Percentiles rank a stretch among this genome's conserved stretches.
Evolutionary conservation across 2,888 invertebrate genomes (phyloP).

Genomic region (Acronicta aceris): DNA sequence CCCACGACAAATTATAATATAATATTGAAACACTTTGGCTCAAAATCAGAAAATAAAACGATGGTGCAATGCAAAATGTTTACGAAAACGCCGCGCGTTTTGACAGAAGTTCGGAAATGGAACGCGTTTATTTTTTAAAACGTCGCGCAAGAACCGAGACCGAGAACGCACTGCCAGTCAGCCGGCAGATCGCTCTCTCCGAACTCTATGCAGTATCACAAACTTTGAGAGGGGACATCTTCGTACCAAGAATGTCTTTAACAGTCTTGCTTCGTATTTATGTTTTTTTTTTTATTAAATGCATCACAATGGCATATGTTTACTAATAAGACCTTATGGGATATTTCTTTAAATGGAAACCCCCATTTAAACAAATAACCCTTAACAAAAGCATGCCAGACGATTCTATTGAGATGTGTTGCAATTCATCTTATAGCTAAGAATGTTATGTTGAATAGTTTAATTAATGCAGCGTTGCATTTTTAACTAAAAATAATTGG

Average conservation of each 20-base stretch:
- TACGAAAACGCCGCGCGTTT: slow-evolving; percentile 68
- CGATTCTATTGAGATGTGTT: background rate
- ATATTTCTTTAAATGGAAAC: background rate
- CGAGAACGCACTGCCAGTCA: slow-evolving; percentile 73
- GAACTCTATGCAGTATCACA: slow-evolving; percentile 60
- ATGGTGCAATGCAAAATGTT: slow-evolving; percentile 33
- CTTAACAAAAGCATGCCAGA: background rate
- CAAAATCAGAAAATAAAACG: slow-evolving; percentile 28
- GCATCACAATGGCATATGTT: slow-evolving; percentile 8
- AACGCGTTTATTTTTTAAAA: slow-evolving; percentile 63
- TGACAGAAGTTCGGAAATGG: slow-evolving; percentile 65
- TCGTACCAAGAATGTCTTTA: background rate
- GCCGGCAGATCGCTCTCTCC: slow-evolving; percentile 80
- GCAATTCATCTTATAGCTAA: background rate
- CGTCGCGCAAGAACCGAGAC: slow-evolving; percentile 66
- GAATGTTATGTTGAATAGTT: background rate
- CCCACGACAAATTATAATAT: slow-evolving; percentile 43
- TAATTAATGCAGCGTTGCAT: background rate
- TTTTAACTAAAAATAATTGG: too few species aligned
- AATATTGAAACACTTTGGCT: slow-evolving; percentile 36
- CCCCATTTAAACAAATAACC: too few species aligned
- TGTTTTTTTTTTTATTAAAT: slow-evolving; percentile 11
- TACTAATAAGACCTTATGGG: slow-evolving; percentile 3
- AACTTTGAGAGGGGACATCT: slow-evolving; percentile 69
- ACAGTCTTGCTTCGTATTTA: too few species aligned